Percentiles rank a stretch among this genome's conserved stretches.
Conservation (phyloP, 2,888 invertebrate genomes). For the Clunio marinus region DNA sequence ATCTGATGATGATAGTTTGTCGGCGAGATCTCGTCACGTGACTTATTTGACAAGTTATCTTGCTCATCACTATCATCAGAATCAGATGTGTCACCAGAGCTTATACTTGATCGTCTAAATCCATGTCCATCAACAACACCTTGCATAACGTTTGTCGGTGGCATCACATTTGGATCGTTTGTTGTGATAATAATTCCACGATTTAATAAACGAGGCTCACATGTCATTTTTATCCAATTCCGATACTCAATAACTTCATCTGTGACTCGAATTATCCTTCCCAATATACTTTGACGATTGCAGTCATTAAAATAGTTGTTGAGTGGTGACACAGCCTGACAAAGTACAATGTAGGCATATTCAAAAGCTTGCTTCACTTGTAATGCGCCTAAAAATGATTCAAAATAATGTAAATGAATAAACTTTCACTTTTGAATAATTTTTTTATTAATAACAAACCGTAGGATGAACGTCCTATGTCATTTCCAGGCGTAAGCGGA, state of each 20-base stretch:
- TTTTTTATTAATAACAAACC: too few species aligned
- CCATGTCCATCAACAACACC: not conserved
- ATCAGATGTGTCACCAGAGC: slow-evolving; percentile 30
- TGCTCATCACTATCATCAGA: slow-evolving; percentile 37
- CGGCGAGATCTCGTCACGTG: slow-evolving; percentile 32
- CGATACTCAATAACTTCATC: slow-evolving; percentile 78
- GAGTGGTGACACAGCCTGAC: slow-evolving; percentile 64
- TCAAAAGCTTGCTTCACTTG: slow-evolving; percentile 89
- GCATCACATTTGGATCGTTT: slow-evolving; percentile 5
- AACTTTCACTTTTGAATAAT: too few species aligned
- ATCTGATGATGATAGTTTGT: slow-evolving; percentile 31
- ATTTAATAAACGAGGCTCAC: slow-evolving; percentile 35
- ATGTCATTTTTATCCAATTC: slow-evolving; percentile 52
- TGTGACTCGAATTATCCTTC: slow-evolving; percentile 86
- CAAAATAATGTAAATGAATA: too few species aligned
- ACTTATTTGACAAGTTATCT: slow-evolving; percentile 29
- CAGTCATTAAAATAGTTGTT: slow-evolving; percentile 56
- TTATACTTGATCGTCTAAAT: slow-evolving; percentile 28
- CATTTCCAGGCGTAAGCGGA: slow-evolving; percentile 92
- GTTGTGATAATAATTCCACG: not conserved
- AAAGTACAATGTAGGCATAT: slow-evolving; percentile 84
- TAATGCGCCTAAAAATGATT: slow-evolving; percentile 45
- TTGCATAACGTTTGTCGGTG: not conserved
- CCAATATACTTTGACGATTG: slow-evolving; percentile 65
- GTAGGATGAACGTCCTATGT: slow-evolving; percentile 96